Evolutionary conservation across 2,113 vertebrate species (phyloP).

Genomic region (Pogonocichla stellata): DNA sequence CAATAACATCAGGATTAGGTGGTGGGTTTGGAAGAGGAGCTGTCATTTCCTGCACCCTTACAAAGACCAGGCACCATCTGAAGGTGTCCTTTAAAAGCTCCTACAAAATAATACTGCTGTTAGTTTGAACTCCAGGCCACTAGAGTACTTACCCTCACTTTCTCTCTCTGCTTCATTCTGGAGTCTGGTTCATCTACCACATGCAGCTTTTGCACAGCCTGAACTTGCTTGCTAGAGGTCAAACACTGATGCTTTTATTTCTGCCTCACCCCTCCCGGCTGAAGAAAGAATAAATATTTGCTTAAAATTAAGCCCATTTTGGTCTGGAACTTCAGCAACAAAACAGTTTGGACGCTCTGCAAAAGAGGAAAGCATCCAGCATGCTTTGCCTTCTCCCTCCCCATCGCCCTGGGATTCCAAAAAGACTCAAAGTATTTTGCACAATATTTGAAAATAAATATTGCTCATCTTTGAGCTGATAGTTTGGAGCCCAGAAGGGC

Average conservation of each 20-base stretch:
- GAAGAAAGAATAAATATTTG: slow-evolving; percentile 65
- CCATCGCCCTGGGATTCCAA: slow-evolving; percentile 25
- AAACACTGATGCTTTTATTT: slow-evolving; percentile 57
- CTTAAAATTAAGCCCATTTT: slow-evolving; percentile 59
- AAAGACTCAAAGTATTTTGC: slow-evolving; percentile 57
- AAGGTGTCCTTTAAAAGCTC: background rate
- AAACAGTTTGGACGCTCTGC: slow-evolving; percentile 9
- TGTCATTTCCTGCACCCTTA: background rate
- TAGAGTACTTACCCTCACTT: background rate
- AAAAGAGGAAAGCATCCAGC: slow-evolving; percentile 49
- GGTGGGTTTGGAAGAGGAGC: background rate
- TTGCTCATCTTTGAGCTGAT: slow-evolving; percentile 55
- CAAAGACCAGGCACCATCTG: background rate
- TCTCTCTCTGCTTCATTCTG: background rate
- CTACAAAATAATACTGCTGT: background rate
- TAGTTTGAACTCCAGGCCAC: background rate
- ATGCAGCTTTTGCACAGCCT: slow-evolving; percentile 20
- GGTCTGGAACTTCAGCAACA: slow-evolving; percentile 54
- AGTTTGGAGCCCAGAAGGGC: slow-evolving; percentile 9
- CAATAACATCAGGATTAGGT: background rate
- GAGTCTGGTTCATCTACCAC: slow-evolving; percentile 3
- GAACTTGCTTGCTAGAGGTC: slow-evolving; percentile 54
- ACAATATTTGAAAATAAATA: slow-evolving; percentile 71
- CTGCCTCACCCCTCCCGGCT: slow-evolving; percentile 37
- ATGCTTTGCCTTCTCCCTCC: background rate